Conservation (phyloP, 1,140 invertebrate species). For the Ips nitidus region DNA sequence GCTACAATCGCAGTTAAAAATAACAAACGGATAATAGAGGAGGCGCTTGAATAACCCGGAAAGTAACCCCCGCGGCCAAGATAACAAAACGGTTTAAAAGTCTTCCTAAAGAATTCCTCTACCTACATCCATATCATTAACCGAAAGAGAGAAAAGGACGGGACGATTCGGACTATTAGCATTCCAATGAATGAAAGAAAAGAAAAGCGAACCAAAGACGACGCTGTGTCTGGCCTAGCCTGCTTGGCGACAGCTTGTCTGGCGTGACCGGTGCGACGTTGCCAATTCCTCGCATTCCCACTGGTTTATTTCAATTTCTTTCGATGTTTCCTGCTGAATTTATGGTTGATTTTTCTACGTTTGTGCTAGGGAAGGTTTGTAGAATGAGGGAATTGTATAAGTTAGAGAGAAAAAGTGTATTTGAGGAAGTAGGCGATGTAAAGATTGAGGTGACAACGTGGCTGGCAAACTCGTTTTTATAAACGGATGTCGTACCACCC, state of each 20-base stretch:
- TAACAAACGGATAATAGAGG: too few species aligned
- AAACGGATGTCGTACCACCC: conserved; percentile 62
- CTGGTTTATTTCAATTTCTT: not conserved
- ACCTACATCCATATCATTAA: conserved; percentile 1
- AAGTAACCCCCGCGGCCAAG: not conserved
- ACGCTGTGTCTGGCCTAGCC: conserved; percentile 68
- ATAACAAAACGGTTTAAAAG: conserved; percentile 6
- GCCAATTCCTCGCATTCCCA: conserved; percentile 61
- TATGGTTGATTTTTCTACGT: conserved; percentile 46
- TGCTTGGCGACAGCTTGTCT: conserved; percentile 87
- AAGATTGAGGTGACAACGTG: conserved; percentile 54
- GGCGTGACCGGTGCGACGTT: conserved; percentile 71
- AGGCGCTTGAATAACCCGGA: not conserved
- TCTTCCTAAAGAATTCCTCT: not conserved
- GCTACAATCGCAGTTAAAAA: too few species aligned
- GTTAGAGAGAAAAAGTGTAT: not conserved
- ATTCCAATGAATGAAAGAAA: conserved; percentile 46
- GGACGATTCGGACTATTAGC: conserved; percentile 38
- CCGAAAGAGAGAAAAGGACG: conserved; percentile 17
- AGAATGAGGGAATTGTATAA: not conserved
- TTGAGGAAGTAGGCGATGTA: conserved; percentile 33
- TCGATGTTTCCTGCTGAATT: conserved; percentile 7
- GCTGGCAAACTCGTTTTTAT: conserved; percentile 64
- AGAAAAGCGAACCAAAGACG: conserved; percentile 59
- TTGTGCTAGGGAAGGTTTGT: conserved; percentile 20